Percentiles rank a stretch among this genome's conserved stretches.
Conservation (phyloP, 1,140 invertebrate genomes). For the Ostrea edulis region DNA sequence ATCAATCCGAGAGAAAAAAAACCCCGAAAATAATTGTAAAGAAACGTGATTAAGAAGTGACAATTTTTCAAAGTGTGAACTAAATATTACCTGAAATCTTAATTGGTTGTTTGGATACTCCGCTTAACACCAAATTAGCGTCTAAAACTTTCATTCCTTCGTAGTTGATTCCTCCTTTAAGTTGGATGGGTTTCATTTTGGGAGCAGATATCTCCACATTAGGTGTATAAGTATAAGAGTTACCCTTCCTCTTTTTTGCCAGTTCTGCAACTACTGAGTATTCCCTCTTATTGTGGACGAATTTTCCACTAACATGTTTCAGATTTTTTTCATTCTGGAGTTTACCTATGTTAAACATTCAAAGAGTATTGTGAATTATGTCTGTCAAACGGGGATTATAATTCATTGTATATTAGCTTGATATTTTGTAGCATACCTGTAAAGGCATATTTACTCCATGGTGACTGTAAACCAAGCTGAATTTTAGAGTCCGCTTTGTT, state of each 20-base stretch:
- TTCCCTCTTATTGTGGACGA: slow-evolving; percentile 63
- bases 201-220: slow-evolving; percentile 63
- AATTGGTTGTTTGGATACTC: slow-evolving; percentile 43
- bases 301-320: slow-evolving; percentile 61
- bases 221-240: slow-evolving; percentile 60
- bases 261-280: slow-evolving; percentile 63
- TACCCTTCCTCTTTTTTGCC: slow-evolving; percentile 50
- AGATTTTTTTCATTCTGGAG: slow-evolving; percentile 56
- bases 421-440: slow-evolving; percentile 64
- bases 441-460: slow-evolving; percentile 76
- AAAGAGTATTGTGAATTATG: not conserved
- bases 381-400: not conserved
- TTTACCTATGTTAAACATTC: slow-evolving; percentile 39
- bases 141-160: slow-evolving; percentile 44
- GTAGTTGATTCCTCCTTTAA: slow-evolving; percentile 59
- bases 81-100: slow-evolving; percentile 52
- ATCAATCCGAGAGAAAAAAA: too few species aligned
- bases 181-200: slow-evolving; percentile 46
- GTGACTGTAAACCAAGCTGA: slow-evolving; percentile 73
- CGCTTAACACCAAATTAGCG: slow-evolving; percentile 48
- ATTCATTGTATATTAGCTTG: not conserved
- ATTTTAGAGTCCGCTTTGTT: slow-evolving; percentile 69
- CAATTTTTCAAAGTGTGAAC: too few species aligned
- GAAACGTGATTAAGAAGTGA: too few species aligned
- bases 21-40: too few species aligned